These are phyloP conservation scores for Drosophila aff. DNA, from an alignment of 1,140 invertebrate species.

Conservation along the genomic window DNA sequence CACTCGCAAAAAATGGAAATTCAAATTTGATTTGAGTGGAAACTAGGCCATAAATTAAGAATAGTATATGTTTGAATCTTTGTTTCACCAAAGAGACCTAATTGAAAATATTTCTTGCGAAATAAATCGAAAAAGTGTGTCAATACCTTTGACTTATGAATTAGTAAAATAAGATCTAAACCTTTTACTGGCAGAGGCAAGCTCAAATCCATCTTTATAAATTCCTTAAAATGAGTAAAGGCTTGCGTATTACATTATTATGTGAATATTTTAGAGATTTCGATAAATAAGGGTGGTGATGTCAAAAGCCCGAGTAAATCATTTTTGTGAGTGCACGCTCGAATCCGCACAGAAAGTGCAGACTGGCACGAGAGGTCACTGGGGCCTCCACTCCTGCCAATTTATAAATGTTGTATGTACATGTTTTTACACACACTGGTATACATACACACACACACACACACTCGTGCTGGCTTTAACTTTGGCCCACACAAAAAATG, in stretches of 20 bases:
- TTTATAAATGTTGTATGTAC: constrained; percentile 78
- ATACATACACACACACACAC: constrained; percentile 12
- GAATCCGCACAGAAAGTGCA: constrained; percentile 13
- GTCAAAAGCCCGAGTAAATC: neutral
- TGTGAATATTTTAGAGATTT: neutral
- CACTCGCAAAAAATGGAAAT: constrained; percentile 1
- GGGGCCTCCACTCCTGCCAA: constrained; percentile 52
- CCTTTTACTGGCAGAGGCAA: no score
- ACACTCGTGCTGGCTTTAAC: constrained; percentile 43
- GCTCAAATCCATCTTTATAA: neutral
- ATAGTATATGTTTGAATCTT: neutral
- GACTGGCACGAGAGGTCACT: constrained; percentile 72
- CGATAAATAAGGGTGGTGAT: neutral
- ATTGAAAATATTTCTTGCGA: neutral
- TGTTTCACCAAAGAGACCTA: neutral
- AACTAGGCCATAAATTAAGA: neutral
- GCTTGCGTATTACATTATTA: no score
- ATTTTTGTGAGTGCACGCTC: constrained; percentile 9
- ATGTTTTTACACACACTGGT: constrained; percentile 50
- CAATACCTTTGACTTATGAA: neutral
- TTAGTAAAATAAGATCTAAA: neutral
- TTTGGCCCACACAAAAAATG: constrained; percentile 64
- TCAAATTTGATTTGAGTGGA: neutral
- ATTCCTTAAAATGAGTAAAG: neutral
- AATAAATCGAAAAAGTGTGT: no score